A percentile compares a stretch with the other conserved stretches of the same genome.
phyloP scores from a whole-genome alignment of 2,113 vertebrate species.

The Pica pica region DNA sequence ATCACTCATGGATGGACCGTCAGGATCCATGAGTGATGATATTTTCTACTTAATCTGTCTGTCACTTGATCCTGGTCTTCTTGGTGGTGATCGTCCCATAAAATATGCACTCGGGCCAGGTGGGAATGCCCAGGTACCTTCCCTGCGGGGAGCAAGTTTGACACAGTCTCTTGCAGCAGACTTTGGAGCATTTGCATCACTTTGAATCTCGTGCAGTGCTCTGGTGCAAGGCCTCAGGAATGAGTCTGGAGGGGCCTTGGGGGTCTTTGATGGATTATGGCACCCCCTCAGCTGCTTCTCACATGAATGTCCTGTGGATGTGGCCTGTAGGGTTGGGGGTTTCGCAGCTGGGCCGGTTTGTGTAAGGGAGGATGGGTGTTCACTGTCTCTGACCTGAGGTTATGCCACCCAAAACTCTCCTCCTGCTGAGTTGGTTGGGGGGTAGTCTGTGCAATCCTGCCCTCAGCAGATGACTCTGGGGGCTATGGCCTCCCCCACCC shows the following conservation, averaged over 20 bases:
- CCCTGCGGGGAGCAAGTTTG: neutral
- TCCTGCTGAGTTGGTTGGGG: accelerated
- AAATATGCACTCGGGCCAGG: neutral
- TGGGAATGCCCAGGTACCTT: neutral
- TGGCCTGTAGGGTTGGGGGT: neutral
- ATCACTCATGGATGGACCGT: neutral
- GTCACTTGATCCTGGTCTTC: neutral
- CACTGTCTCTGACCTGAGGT: neutral
- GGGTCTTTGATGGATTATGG: neutral
- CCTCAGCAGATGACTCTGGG: neutral
- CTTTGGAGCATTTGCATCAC: neutral
- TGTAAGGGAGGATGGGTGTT: neutral
- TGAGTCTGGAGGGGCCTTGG: neutral
- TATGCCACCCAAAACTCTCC: neutral
- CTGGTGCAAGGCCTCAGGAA: neutral
- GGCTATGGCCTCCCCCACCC: neutral
- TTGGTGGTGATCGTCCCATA: neutral
- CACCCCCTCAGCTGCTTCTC: neutral
- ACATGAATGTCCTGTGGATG: accelerated
- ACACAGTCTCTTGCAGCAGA: neutral
- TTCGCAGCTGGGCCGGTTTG: neutral
- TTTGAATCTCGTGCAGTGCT: neutral
- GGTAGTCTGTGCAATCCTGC: neutral
- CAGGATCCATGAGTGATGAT: too few species aligned
- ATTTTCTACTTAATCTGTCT: too few species aligned